Conservation (phyloP, 2,888 invertebrate species). For the Colletes collaris region DNA sequence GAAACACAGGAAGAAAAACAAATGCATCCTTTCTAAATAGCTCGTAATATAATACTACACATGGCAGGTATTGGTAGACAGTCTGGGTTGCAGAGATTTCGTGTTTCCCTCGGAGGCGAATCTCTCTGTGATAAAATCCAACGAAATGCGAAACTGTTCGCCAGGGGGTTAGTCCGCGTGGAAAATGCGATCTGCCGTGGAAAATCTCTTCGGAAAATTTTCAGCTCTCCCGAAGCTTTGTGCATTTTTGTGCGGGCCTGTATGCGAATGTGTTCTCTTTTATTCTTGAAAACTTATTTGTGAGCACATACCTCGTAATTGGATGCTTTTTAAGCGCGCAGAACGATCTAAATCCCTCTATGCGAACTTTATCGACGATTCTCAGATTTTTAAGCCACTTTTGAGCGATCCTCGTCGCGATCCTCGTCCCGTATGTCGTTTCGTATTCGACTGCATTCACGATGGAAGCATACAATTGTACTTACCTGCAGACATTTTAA, state of each 20-base stretch:
- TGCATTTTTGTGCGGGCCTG: slow-evolving; percentile 26
- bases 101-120: slow-evolving; percentile 49
- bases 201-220: slow-evolving; percentile 61
- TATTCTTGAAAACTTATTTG: slow-evolving; percentile 18
- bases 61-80: slow-evolving; percentile 20
- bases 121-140: slow-evolving; percentile 61
- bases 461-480: no score
- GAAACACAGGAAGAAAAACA: slow-evolving; percentile 3
- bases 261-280: neutral
- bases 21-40: slow-evolving; percentile 36
- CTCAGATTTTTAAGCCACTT: neutral
- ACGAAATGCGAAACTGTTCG: slow-evolving; percentile 55
- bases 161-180: slow-evolving; percentile 46
- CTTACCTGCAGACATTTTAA: no score
- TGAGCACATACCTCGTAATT: slow-evolving; percentile 13
- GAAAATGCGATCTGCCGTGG: slow-evolving; percentile 61
- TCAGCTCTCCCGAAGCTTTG: slow-evolving; percentile 40
- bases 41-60: slow-evolving; percentile 44
- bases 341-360: neutral
- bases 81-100: slow-evolving; percentile 34
- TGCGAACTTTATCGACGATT: slow-evolving; percentile 1
- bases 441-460: neutral
- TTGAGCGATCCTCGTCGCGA: neutral
- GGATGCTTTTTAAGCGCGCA: slow-evolving; percentile 5
- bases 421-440: neutral